Base-by-base conservation (phyloP, 1,140 invertebrate genomes). In the Mycetomoellerius zeteki region DNA sequence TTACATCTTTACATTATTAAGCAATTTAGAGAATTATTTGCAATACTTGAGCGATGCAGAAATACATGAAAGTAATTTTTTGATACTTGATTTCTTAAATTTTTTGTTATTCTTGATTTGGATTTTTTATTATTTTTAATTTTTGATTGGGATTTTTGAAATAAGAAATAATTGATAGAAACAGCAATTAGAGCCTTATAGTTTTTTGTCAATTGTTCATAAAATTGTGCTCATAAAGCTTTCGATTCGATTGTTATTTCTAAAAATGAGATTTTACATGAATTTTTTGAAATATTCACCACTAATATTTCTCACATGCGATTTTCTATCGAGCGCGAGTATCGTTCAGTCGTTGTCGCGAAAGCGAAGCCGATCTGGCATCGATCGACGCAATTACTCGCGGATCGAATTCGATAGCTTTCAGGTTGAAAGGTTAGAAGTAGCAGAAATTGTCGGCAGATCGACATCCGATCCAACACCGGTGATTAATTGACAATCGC, bases 371-470 rank as follows among this genome's bases (percentile, higher is more conserved):
- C 67, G 73, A 21, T 27, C 86, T 54, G 52, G 71, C 37, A 85
- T 60, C 89, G 89, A 90, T 90, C 89, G 78, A 76, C 50, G 89
- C 71, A 90, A 87, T 88, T 78, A 75, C 76, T 88, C 80, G 37
- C 77, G 81, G 89, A 90, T 90, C 89, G 78, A 90, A 90, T 90
- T 90, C 89, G 81, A 90, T 90, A 90, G 81, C 89, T 90, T 84
- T 84, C 81, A 72, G 71, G 75, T 76, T 90, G 89, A 87, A 90
- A 90, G 86, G 76, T 88, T 85, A 90, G 89, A 90, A 87, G 88
- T 60, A 72, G 50, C 43, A 77, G 77, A 86, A 86, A 89, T 85
- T 67, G 75, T 80, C 50, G 76, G 47, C 82, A 60, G 24, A 33
- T 89, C 65, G 87, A 81, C 54, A 88, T n/a, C 58, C 60, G 80